phyloP scores from a whole-genome alignment of 2,113 vertebrate species.

The Pollachius pollachius region DNA sequence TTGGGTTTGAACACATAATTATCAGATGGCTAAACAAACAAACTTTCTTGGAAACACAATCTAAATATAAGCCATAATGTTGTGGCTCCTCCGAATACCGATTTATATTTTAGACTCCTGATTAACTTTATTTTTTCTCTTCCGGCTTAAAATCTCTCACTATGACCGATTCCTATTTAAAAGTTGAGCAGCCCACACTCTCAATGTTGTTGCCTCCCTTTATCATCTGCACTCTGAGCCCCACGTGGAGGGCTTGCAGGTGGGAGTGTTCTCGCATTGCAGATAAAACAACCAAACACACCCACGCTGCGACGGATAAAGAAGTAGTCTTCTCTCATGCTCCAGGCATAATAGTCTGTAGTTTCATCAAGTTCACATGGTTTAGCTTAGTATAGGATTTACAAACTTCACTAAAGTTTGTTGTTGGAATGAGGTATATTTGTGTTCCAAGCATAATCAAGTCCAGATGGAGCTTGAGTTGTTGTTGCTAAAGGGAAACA shows the following conservation, averaged over 20 bases:
- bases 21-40: too few relatives aligned
- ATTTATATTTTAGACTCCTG: too few relatives aligned
- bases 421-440: not conserved
- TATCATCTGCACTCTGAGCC: constrained; percentile 29
- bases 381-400: constrained; percentile 2
- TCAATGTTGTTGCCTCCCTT: constrained; percentile 29
- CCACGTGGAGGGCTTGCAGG: constrained; percentile 26
- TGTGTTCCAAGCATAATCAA: too few relatives aligned
- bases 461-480: too few relatives aligned
- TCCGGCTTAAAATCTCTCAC: constrained; percentile 8
- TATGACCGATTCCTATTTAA: constrained; percentile 1
- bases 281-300: constrained; percentile 42
- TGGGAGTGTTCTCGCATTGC: constrained; percentile 38
- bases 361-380: too few relatives aligned
- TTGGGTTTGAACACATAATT: too few relatives aligned
- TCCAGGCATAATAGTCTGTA: constrained; percentile 9
- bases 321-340: constrained; percentile 38
- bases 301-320: constrained; percentile 40
- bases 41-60: too few relatives aligned
- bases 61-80: too few relatives aligned
- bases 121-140: too few relatives aligned
- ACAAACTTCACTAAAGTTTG: constrained; percentile 25
- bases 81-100: too few relatives aligned
- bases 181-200: constrained; percentile 25
- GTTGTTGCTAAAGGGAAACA: too few relatives aligned